Evolutionary conservation across 1,140 invertebrate species (phyloP).

Genomic region (Oryzaephilus surinamensis): DNA sequence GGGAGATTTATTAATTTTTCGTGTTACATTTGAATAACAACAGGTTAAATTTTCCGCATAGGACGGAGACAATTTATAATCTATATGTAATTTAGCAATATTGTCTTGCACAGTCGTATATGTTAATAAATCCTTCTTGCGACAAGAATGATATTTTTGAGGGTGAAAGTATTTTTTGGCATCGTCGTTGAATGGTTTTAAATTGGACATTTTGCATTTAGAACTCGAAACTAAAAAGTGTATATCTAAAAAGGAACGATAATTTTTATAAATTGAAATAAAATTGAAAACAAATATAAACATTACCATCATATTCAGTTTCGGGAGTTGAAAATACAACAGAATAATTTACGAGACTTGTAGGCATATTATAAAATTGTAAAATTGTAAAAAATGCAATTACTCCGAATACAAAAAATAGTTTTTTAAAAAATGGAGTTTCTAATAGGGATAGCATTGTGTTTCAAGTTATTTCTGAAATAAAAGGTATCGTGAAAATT

Average conservation of each 20-base stretch:
- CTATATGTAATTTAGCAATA: slow-evolving; percentile 21
- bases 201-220: slow-evolving; percentile 55
- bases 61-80: slow-evolving; percentile 15
- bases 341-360: slow-evolving; percentile 30
- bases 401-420: too few relatives aligned
- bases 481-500: too few relatives aligned
- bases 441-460: too few relatives aligned
- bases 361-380: too few relatives aligned
- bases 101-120: slow-evolving; percentile 25
- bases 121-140: slow-evolving; percentile 27
- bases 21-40: slow-evolving; percentile 20
- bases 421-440: too few relatives aligned
- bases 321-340: slow-evolving; percentile 35
- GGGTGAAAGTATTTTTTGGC: slow-evolving; percentile 49
- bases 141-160: slow-evolving; percentile 46
- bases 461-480: too few relatives aligned
- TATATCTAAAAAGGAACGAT: slow-evolving; percentile 44
- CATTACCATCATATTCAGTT: slow-evolving; percentile 38
- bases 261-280: background rate
- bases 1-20: slow-evolving; percentile 11
- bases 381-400: too few relatives aligned
- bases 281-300: too few relatives aligned
- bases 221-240: slow-evolving; percentile 56
- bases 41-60: slow-evolving; percentile 21
- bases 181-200: slow-evolving; percentile 54